phyloP scores from a whole-genome alignment of 2,888 invertebrate species.

The Acanthosepion pharaonis region DNA sequence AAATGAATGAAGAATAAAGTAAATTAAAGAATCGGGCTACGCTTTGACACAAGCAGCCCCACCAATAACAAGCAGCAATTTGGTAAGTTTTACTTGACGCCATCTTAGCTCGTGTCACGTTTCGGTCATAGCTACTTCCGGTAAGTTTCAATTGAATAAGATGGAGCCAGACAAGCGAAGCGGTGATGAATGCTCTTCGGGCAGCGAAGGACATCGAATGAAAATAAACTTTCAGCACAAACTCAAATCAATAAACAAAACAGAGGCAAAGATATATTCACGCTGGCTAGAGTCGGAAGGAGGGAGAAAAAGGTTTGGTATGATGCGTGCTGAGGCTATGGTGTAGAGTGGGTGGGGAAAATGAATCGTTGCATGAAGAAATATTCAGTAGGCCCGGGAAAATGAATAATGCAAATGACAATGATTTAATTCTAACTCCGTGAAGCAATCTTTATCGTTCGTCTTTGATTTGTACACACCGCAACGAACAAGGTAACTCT shows the following conservation, averaged over 20 bases:
- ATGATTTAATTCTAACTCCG: too few relatives aligned
- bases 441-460: too few relatives aligned
- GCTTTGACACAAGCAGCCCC: not conserved
- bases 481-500: too few relatives aligned
- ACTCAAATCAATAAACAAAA: not conserved
- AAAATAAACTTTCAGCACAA: not conserved
- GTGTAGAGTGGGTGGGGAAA: too few relatives aligned
- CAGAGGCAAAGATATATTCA: not conserved
- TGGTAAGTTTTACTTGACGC: not conserved
- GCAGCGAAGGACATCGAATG: not conserved
- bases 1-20: not conserved
- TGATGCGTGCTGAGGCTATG: too few relatives aligned
- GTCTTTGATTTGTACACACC: too few relatives aligned
- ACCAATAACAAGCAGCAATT: not conserved
- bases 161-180: not conserved
- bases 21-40: not conserved
- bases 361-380: too few relatives aligned
- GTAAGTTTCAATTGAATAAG: constrained; percentile 11
- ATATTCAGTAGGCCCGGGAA: too few relatives aligned
- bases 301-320: too few relatives aligned
- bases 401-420: too few relatives aligned
- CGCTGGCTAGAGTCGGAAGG: not conserved
- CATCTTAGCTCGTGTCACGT: constrained; percentile 12
- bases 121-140: not conserved
- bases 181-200: not conserved